Evolutionary conservation across 2,888 invertebrate genomes (phyloP), one percentile per base, ranked within the genome.

Genomic region (Entomobrya multifasciata): DNA sequence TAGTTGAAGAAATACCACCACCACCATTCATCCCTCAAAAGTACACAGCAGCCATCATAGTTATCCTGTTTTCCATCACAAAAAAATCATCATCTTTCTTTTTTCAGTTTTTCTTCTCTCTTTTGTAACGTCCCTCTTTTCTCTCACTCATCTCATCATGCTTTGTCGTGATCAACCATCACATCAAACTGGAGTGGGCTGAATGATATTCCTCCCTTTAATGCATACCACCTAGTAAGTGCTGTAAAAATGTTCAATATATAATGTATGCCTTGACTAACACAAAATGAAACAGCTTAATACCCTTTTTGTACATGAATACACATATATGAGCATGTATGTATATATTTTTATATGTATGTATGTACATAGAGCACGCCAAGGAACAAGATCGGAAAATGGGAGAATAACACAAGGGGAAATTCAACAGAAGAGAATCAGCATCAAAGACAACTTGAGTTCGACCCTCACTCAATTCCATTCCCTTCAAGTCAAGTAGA

Each of bases 21-120:
- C n/a, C 30, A 74, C 44, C 74, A 52, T 70, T 25, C 72, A 81
- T 81, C 44, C 70, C 81, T 65, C 74, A 74, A 74, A 52, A 57
- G 62, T n/a, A n/a, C 62, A n/a, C 74, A 83, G 83, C 78, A 87
- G 82, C 87, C 87, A 83, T 87, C 87, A 87, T 87, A 74, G 87
- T 78, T 87, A 83, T 60, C 79, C 87, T 72, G 72, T 87, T 36
- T 87, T 87, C 83, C 87, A 87, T 87, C 87, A 87, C 79, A 62
- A 87, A 72, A 83, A 83, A 72, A 87, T 87, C 87, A 87, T 87
- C 87, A 82, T 87, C 81, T 82, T 78, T 62, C 76, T 55, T 57
- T 70, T 49, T 65, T 65, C 22, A 41, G 20, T 41, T 13, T 4
- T 13, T 65, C 11, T 36, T 36, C 25, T 70, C 67, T 65, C 60